Base-by-base conservation (phyloP, 2,797 vertebrate genomes). In the Allobates femoralis region DNA sequence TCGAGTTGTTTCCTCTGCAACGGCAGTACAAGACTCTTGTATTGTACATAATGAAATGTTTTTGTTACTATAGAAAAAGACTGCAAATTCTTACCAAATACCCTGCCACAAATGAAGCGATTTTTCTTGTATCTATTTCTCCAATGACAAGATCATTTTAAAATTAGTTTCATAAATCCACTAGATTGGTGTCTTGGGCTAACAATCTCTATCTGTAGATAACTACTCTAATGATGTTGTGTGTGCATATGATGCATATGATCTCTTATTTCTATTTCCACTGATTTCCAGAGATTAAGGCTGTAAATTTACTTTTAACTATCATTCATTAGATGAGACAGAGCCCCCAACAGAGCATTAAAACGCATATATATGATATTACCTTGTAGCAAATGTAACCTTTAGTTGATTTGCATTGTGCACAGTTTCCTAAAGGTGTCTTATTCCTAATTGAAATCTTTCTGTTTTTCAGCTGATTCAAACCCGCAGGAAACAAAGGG, bases 381-480 rank as follows among this genome's bases (percentile, higher is more conserved):
- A 55, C 28, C 34, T 0, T 23, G 5, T 10, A 84, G 71, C 88
- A 15, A 69, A 66, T 77, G 78, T 79, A 75, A 46, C 41, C 66
- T 79, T 60, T 60, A 37, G 37, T 58, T 79, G 77, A 82, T 46
- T 69, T 78, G 56, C 26, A 1, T 37, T 58, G 51, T 74, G 74
- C 46, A 60, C 81, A 46, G 50, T 23, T 60, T 19, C 53, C 23
- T 21, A 26, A 1, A 26, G 60, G 1, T 18, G 8, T 28, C 2
- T 14, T 81, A 69, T 83, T 32, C 91, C 62, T 91, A 84, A 85
- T 26, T n/a, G n/a, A 21, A 7, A 81, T 3, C 11, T 90, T n/a
- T 87, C 88, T 91, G 1, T 91, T 30, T 91, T 93, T 53, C 88
- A 95, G 95, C 41, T 89, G 87, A 76, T 81, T 66, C 7, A 23